Evolutionary conservation across 1,140 invertebrate species (phyloP).

Genomic region (Arion vulgaris): DNA sequence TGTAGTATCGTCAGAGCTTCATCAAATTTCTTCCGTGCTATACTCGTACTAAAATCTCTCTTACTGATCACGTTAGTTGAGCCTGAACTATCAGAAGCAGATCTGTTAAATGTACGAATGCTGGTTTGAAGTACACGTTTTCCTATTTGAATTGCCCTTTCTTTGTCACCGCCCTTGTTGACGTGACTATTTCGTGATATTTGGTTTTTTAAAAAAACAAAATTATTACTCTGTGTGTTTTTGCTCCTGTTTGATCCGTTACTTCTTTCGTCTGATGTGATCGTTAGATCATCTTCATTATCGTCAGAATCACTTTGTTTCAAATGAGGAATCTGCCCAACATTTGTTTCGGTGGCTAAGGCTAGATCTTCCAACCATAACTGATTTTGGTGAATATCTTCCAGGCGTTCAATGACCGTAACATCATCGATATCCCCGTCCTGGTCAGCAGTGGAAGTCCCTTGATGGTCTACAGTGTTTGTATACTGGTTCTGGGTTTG

Average conservation of each 20-base stretch:
- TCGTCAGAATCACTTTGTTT: neutral
- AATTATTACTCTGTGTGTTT: neutral
- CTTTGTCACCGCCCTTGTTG: neutral
- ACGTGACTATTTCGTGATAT: neutral
- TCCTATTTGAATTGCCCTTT: neutral
- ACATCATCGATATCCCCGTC: neutral
- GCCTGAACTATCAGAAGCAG: neutral
- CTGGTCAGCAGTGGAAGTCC: neutral
- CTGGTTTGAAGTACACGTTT: neutral
- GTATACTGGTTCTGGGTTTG: neutral
- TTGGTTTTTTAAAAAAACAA: neutral
- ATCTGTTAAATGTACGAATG: neutral
- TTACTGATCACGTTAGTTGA: neutral
- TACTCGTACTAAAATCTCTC: neutral
- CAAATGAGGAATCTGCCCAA: neutral
- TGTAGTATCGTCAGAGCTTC: neutral
- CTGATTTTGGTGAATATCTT: neutral
- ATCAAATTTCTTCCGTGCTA: neutral
- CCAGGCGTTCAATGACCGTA: neutral
- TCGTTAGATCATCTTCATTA: neutral
- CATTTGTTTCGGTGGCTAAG: neutral
- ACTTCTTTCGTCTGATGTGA: slow-evolving; percentile 10
- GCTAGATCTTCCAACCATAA: too few species aligned
- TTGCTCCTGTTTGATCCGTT: neutral
- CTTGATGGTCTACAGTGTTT: neutral